Conservation (phyloP, 2,113 vertebrate genomes). For the Ceyx melanurus region DNA sequence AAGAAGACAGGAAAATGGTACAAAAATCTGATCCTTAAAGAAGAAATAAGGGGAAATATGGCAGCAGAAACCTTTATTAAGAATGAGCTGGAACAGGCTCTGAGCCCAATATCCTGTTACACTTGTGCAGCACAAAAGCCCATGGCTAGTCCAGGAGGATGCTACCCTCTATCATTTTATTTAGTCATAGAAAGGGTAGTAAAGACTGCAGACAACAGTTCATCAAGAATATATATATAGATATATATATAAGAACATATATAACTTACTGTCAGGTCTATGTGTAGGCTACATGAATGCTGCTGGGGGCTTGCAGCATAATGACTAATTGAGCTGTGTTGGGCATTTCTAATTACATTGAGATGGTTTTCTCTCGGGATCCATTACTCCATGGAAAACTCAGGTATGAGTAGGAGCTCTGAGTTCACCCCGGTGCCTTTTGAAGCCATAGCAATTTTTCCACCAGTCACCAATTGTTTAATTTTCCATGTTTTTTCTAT, state of each 20-base stretch:
- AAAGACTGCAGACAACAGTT: neutral
- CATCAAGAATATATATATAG: neutral
- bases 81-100: accelerated
- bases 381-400: neutral
- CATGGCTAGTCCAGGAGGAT: neutral
- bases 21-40: neutral
- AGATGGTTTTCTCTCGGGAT: neutral
- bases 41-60: neutral
- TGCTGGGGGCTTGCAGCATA: neutral
- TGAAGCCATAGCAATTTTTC: neutral
- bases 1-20: neutral
- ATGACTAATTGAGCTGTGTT: neutral
- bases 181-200: neutral
- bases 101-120: neutral
- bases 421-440: neutral
- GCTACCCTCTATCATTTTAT: neutral
- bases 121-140: neutral
- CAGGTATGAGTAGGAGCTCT: accelerated
- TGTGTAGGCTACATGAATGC: neutral
- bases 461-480: neutral
- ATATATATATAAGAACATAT: too few species aligned
- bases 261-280: accelerated
- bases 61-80: neutral
- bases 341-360: neutral
- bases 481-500: neutral